Base-by-base conservation (phyloP, 2,797 vertebrate species). In the Lepilemur septentrionalis region DNA sequence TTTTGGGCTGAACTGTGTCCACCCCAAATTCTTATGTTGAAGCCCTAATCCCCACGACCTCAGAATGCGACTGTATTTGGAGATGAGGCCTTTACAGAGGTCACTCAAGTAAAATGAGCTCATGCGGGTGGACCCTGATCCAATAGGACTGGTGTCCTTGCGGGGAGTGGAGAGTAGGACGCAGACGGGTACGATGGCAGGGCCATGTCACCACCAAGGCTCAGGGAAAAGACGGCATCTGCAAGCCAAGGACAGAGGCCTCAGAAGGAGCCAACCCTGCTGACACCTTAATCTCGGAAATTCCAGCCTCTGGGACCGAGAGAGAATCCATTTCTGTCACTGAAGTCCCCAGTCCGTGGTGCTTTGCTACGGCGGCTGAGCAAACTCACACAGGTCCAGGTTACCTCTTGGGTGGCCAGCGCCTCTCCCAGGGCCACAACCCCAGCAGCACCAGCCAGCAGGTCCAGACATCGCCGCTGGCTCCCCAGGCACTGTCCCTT, bases 121-220 rank as follows among this genome's bases (percentile, higher is more conserved):
- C 5, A 0, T 30, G 4, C 0, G 2, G 11, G 32, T 4, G 55
- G 32, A 50, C 46, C 61, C n/a, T 32, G 28, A 59, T 2, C 38
- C 76, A 2, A 0, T 55, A 38, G 9, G 48, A 35, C 43, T 2
- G 9, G 28, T 23, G 92, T 15, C 25, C 48, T 80, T 5, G 7
- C 4, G 2, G 30, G 59, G 23, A 28, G 50, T 12, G 18, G 75
- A 23, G 38, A 13, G 6, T 13, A 17, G 81, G 65, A 38, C 14
- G 3, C 35, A 46, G 35, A 14, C 1, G 10, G 10, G 7, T 8
- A 12, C 63, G 4, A 30, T 35, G 63, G n/a, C 28, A 20, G 7
- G 38, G 3, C 15, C 20, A 4, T 10, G 4, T 20, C 63, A 48
- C 18, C 32, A 17, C 15, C 3, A 3, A 67, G 57, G n/a, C 5